Evolutionary conservation across 1,140 invertebrate genomes (phyloP).

Genomic region (Ditylenchus dipsaci): DNA sequence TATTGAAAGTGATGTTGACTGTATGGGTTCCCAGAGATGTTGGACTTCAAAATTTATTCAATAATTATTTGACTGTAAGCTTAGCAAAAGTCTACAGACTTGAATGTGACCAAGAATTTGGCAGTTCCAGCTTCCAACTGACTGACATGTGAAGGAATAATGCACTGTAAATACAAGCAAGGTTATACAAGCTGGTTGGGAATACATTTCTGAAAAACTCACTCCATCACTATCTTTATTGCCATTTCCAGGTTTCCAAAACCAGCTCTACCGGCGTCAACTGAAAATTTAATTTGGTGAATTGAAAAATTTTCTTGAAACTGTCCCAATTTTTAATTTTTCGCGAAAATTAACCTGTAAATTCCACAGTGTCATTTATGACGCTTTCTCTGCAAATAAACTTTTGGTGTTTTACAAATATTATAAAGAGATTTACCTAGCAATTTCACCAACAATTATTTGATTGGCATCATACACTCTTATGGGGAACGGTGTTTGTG

Average conservation of each 20-base stretch:
- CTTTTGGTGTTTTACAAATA: too few relatives aligned
- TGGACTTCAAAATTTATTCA: conserved; percentile 36
- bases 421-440: neutral
- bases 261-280: conserved; percentile 61
- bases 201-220: too few relatives aligned
- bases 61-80: too few relatives aligned
- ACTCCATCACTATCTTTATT: conserved; percentile 50
- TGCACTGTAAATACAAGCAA: conserved; percentile 22
- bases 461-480: conserved; percentile 60
- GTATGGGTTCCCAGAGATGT: conserved; percentile 56
- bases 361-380: conserved; percentile 57
- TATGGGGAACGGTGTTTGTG: conserved; percentile 60
- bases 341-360: conserved; percentile 38
- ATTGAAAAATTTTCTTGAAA: conserved; percentile 9
- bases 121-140: conserved; percentile 54
- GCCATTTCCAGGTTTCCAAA: conserved; percentile 62
- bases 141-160: conserved; percentile 56
- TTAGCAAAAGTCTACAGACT: too few relatives aligned
- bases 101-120: conserved; percentile 61
- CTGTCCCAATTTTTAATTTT: too few relatives aligned
- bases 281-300: conserved; percentile 44
- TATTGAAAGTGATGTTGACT: conserved; percentile 61
- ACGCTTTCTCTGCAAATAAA: conserved; percentile 31
- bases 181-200: conserved; percentile 13
- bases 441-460: conserved; percentile 60